phyloP scores from a whole-genome alignment of 2,797 vertebrate genomes.

The Darevskia mixta region DNA sequence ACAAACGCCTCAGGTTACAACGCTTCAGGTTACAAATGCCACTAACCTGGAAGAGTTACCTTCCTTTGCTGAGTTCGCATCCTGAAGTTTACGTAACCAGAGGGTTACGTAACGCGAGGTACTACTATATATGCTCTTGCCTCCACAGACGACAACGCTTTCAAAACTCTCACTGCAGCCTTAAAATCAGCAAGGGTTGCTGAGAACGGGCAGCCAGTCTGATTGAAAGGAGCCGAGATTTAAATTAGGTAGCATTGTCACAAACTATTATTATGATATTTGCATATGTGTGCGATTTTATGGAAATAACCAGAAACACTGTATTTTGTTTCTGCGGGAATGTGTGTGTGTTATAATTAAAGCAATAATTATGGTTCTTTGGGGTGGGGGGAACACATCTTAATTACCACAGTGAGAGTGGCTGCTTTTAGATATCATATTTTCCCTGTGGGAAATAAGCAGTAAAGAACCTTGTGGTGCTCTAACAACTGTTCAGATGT shows the following conservation, averaged over 20 bases:
- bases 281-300: slow-evolving; percentile 33
- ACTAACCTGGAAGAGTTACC: too few species aligned
- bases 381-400: not conserved
- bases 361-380: slow-evolving; percentile 14
- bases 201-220: not conserved
- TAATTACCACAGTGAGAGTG: slow-evolving; percentile 11
- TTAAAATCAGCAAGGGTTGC: not conserved
- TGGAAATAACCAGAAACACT: slow-evolving; percentile 35
- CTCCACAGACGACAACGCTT: slow-evolving; percentile 7
- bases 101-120: too few species aligned
- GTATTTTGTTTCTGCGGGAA: slow-evolving; percentile 42
- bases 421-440: slow-evolving; percentile 25
- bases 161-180: slow-evolving; percentile 19
- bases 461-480: not conserved
- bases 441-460: slow-evolving; percentile 23
- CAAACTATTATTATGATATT: slow-evolving; percentile 26
- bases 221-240: slow-evolving; percentile 12
- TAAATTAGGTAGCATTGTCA: slow-evolving; percentile 22
- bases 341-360: slow-evolving; percentile 21
- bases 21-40: too few species aligned
- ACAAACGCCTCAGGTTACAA: too few species aligned
- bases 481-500: slow-evolving; percentile 30
- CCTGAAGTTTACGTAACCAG: too few species aligned
- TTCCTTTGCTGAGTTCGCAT: too few species aligned
- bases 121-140: not conserved